Percentiles rank a stretch among this genome's conserved stretches.
These are phyloP conservation scores for Lypha dubia DNA, from an alignment of 2,888 invertebrate genomes.

Conservation along the genomic window DNA sequence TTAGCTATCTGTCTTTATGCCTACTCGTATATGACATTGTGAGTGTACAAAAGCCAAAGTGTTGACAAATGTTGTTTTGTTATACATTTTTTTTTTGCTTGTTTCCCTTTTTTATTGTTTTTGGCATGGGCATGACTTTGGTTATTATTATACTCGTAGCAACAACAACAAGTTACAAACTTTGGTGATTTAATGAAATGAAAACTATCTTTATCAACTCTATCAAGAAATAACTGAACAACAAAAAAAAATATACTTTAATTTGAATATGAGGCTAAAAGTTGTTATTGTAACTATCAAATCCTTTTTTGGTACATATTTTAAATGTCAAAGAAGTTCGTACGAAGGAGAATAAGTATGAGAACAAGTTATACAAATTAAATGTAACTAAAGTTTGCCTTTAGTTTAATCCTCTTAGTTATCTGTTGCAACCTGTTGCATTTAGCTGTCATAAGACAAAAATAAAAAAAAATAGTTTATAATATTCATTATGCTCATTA, in stretches of 20 bases:
- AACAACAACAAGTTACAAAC: neutral
- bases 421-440: constrained; percentile 39
- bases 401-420: constrained; percentile 1
- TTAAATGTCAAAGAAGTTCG: neutral
- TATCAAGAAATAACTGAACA: neutral
- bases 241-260: constrained; percentile 1
- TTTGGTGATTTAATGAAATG: constrained; percentile 13
- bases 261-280: neutral
- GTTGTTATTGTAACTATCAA: neutral
- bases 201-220: neutral
- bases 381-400: neutral
- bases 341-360: neutral
- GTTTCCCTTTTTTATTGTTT: neutral
- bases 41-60: constrained; percentile 67
- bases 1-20: neutral
- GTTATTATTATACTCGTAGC: neutral
- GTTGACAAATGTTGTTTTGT: constrained; percentile 66
- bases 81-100: constrained; percentile 7
- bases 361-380: neutral
- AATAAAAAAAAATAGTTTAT: neutral
- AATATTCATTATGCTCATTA: constrained; percentile 50
- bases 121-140: neutral
- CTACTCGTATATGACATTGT: constrained; percentile 14
- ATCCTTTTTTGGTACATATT: neutral
- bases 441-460: neutral